Conservation (phyloP, 2,888 invertebrate genomes). For the Azorinus chamasolen region DNA sequence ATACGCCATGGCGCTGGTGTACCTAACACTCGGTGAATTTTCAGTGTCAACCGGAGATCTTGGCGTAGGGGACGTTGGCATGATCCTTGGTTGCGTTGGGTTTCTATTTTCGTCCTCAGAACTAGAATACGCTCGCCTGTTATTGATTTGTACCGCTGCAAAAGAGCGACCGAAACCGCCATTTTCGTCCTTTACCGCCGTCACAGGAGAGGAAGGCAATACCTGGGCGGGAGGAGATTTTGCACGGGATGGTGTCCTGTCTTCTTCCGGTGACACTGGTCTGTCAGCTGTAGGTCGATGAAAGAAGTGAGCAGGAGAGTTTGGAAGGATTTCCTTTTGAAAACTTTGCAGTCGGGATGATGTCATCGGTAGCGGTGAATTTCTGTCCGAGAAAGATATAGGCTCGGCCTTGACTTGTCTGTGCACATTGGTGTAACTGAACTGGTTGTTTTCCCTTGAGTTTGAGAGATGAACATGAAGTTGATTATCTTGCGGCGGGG, state of each 20-base stretch:
- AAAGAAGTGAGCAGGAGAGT: neutral
- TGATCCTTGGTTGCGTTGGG: neutral
- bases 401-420: constrained; percentile 25
- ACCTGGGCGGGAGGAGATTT: constrained; percentile 3
- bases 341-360: too few species aligned
- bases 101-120: neutral
- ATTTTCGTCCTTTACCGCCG: constrained; percentile 47
- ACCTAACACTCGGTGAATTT: neutral
- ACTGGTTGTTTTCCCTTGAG: too few species aligned
- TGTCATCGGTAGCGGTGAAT: too few species aligned
- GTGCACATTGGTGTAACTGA: constrained; percentile 6
- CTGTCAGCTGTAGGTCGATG: constrained; percentile 1
- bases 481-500: constrained; percentile 34
- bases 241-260: constrained; percentile 17
- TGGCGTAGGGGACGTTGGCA: neutral
- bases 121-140: neutral
- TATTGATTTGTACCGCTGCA: constrained; percentile 58
- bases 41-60: neutral
- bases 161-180: constrained; percentile 55
- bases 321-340: neutral
- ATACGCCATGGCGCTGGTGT: neutral
- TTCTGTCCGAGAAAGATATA: constrained; percentile 12
- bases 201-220: constrained; percentile 1
- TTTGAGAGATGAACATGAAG: neutral
- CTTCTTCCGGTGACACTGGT: constrained; percentile 9